These are phyloP conservation scores for Thermophis baileyi DNA, from an alignment of 2,113 vertebrate species.

Conservation along the genomic window DNA sequence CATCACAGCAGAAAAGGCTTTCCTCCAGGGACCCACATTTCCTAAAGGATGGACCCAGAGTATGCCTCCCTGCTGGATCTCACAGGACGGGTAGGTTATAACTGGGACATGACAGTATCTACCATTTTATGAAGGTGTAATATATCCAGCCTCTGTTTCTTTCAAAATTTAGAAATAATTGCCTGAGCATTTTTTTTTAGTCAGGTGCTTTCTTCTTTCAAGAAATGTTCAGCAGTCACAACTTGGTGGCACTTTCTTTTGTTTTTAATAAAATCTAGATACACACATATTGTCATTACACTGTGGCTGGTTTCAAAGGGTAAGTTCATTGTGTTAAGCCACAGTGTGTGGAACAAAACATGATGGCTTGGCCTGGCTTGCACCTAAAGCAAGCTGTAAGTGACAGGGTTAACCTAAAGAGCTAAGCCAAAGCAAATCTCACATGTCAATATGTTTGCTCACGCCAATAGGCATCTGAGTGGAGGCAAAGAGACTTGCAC, in stretches of 20 bases:
- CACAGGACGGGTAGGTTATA: not conserved
- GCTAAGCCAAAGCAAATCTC: not conserved
- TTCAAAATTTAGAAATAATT: not conserved
- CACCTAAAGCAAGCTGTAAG: not conserved
- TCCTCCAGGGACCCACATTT: not conserved
- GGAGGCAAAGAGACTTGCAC: not conserved
- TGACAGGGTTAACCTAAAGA: not conserved
- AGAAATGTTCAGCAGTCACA: not conserved
- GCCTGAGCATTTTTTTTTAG: not conserved
- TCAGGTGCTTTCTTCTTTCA: not conserved
- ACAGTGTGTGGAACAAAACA: not conserved
- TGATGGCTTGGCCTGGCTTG: not conserved
- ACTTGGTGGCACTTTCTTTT: not conserved
- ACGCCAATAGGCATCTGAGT: not conserved
- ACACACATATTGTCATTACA: not conserved
- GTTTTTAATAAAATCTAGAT: not conserved
- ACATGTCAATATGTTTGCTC: not conserved
- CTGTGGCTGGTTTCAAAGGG: not conserved
- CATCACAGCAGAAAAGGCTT: not conserved
- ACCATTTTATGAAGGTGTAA: not conserved
- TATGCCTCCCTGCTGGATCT: not conserved
- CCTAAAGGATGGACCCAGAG: not conserved
- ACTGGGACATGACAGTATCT: not conserved
- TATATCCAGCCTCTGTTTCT: not conserved
- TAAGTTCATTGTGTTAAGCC: not conserved